Base-by-base conservation (phyloP, 2,888 invertebrate genomes). In the Agrilus mali region DNA sequence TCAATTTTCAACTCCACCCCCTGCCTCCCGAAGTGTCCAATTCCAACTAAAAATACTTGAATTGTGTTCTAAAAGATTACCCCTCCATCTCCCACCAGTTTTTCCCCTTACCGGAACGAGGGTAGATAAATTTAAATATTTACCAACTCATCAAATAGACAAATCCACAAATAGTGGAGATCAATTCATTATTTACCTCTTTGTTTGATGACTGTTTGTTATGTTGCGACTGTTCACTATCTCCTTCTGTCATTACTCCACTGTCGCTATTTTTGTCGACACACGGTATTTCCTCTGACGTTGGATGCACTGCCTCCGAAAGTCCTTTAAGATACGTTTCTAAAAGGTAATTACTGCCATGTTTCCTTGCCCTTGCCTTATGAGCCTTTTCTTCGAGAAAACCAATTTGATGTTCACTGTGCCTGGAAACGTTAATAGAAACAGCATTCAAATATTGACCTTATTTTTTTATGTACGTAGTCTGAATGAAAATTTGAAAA, bases 331-430 rank as follows among this genome's bases (percentile, higher is more conserved):
- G 70, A 60, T 86, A 86, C 1, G 86, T 81, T 62, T 86, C 84
- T 13, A 86, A 69, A 38, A 86, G 71, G 61, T 86, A 86, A 64
- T 86, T 86, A 48, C 82, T 82, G 14, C 86, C 86, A 58, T 84
- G 77, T 56, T 82, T 81, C 50, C 80, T 75, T 65, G 82, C 79
- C 38, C 85, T 69, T 36, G 73, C 76, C 50, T 78, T 76, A 64
- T 86, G 86, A 22, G 83, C 80, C 58, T 83, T 81, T 58, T 83
- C 82, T 69, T 86, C 86, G 53, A 85, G 74, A 56, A 77, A 77
- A 49, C 82, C 82, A 54, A 89, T 88, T 56, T 86, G 76, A 56
- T 80, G 77, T 60, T 88, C 87, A 49, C 65, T 67, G 44, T 66
- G 64, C 44, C 67, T 67, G 50, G 33, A 57, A 56, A 54, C 17